phyloP scores from a whole-genome alignment of 2,888 invertebrate species.

The Callinectes sapidus region DNA sequence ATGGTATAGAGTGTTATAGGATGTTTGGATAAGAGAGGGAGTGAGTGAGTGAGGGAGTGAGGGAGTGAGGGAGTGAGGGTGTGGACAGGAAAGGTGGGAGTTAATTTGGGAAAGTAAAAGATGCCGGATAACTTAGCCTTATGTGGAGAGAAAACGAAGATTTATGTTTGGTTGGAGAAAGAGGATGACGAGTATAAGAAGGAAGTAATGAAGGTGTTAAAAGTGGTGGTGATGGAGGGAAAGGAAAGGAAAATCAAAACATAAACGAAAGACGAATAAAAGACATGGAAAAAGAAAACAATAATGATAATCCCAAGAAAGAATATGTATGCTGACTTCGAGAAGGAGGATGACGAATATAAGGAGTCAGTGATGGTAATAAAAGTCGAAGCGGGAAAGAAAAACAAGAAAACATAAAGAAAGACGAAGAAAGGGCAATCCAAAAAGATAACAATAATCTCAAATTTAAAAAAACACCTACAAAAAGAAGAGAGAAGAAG shows the following conservation, averaged over 20 bases:
- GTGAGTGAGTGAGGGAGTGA: not conserved
- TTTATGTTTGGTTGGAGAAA: not conserved
- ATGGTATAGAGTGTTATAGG: slow-evolving; percentile 8
- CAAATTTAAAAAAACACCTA: too few species aligned
- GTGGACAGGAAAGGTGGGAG: slow-evolving; percentile 15
- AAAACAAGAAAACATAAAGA: not conserved
- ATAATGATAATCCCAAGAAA: too few species aligned
- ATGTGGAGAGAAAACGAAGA: not conserved
- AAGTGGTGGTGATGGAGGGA: not conserved
- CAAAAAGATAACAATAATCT: too few species aligned
- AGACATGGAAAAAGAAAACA: too few species aligned
- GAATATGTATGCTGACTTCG: not conserved
- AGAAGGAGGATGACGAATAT: not conserved
- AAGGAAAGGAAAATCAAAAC: not conserved
- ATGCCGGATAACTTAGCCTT: not conserved
- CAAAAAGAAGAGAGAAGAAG: too few species aligned
- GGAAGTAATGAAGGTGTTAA: not conserved
- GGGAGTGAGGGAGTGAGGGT: not conserved
- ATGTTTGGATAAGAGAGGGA: not conserved
- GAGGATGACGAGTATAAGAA: not conserved
- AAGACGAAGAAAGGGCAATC: not conserved
- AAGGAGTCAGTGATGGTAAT: not conserved
- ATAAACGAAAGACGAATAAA: not conserved
- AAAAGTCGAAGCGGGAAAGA: not conserved
- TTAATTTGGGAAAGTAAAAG: slow-evolving; percentile 31